Evolutionary conservation across 2,888 invertebrate species (phyloP).

Genomic region (Celastrina argiolus): DNA sequence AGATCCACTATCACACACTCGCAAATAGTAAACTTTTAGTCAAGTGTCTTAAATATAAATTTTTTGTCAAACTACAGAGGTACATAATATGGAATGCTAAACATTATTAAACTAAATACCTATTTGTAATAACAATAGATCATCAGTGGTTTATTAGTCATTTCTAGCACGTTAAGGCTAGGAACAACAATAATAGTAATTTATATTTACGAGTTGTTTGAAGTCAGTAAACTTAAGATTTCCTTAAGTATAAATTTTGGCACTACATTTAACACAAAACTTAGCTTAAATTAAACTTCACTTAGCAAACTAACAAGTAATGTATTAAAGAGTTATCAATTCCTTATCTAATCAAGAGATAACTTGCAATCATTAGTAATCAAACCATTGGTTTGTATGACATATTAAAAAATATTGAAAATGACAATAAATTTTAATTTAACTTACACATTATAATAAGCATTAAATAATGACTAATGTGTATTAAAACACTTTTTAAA

Average conservation of each 20-base stretch:
- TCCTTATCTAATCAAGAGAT: conserved; percentile 18
- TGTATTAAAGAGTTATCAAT: conserved; percentile 1
- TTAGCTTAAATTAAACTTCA: conserved; percentile 7
- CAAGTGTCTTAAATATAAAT: not conserved
- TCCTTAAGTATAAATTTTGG: not conserved
- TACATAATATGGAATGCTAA: not conserved
- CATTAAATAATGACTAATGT: too few relatives aligned
- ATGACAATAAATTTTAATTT: not conserved
- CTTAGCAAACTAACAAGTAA: not conserved
- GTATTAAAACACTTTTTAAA: too few relatives aligned
- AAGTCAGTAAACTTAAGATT: not conserved
- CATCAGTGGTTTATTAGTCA: not conserved
- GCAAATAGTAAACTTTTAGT: not conserved
- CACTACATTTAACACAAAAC: not conserved
- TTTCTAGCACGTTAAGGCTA: not conserved
- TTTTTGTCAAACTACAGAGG: not conserved
- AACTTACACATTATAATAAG: too few relatives aligned
- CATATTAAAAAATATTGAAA: conserved; percentile 2
- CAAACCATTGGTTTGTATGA: conserved; percentile 12
- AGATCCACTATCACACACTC: not conserved
- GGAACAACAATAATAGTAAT: too few relatives aligned
- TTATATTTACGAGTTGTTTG: not conserved
- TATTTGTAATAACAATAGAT: not conserved
- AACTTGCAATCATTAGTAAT: conserved; percentile 15
- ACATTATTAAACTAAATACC: not conserved